These are phyloP conservation scores for Petrocephalus schoutedeni DNA, from an alignment of 2,797 vertebrate genomes.

Conservation along the genomic window DNA sequence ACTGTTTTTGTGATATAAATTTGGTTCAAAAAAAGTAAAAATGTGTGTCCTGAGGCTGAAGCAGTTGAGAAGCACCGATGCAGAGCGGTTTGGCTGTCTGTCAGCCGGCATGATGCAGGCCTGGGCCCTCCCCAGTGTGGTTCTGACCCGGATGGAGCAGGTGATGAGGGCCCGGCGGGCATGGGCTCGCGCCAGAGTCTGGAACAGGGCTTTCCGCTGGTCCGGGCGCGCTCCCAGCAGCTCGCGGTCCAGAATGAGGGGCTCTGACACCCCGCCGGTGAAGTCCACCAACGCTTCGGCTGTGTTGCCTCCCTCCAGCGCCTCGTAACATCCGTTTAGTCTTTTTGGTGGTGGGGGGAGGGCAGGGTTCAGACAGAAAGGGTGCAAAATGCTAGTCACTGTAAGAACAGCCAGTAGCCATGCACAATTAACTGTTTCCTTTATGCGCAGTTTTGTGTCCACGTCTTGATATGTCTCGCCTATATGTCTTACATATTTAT, in stretches of 20 bases:
- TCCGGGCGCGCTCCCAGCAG: constrained; percentile 40
- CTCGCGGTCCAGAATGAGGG: constrained; percentile 47
- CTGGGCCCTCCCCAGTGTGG: neutral
- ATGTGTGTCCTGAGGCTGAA: neutral
- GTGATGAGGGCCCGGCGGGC: constrained; percentile 67
- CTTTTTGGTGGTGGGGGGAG: constrained; percentile 40
- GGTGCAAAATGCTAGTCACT: neutral
- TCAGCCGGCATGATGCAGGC: neutral
- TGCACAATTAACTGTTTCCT: too few relatives aligned
- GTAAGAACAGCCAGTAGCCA: too few relatives aligned
- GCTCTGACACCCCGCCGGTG: constrained; percentile 74
- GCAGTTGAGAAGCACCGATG: neutral
- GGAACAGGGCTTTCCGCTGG: constrained; percentile 60
- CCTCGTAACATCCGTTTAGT: constrained; percentile 75
- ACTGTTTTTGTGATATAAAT: neutral
- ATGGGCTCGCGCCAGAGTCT: constrained; percentile 60
- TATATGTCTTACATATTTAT: too few relatives aligned
- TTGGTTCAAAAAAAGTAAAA: neutral
- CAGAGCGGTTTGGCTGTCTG: neutral
- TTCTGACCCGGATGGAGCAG: constrained; percentile 69
- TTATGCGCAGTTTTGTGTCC: too few relatives aligned
- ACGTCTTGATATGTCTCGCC: too few relatives aligned
- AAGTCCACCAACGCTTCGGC: constrained; percentile 76
- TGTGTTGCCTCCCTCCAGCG: constrained; percentile 75
- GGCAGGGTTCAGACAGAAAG: neutral